Evolutionary conservation across 1,140 invertebrate species (phyloP), one percentile per base, ranked within the genome.

Genomic region (Portunus trituberculatus): DNA sequence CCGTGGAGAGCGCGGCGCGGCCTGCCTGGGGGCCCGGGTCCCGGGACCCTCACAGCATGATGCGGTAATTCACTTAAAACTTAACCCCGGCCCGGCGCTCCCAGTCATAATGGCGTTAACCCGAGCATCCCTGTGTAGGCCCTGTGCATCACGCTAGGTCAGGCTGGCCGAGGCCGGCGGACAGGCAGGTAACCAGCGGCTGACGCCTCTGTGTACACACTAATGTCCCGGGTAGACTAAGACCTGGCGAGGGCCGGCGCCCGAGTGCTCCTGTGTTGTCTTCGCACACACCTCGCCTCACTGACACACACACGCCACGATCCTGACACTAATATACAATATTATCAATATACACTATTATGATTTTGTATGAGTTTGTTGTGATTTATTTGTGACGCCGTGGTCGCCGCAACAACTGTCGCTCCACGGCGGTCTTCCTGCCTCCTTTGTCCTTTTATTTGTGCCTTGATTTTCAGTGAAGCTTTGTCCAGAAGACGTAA

Each of bases 141-240:
- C 67, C 67, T 76, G 67, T 76, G 67, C 67, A 76, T 76, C 67
- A 76, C 67, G 67, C 20, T 76, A 76, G 67, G 67, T 76, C 67
- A 76, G 67, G 67, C 67, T 25, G 67, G 52, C 52, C 67, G 10
- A n/a, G 67, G 67, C 52, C n/a, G 67, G 67, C 67, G 20, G 67
- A 25, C 67, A 76, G 67, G n/a, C n/a, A 76, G 67, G 67, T 39
- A 39, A 2, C 39, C 67, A 76, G 67, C 25, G 67, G 67, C 20
- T n/a, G 12, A 76, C 10, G 67, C 67, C 67, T 25, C 67, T 76
- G 67, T n/a, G 12, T 25, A 76, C 52, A 76, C 67, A n/a, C 16
- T n/a, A n/a, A 76, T n/a, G 16, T 7, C 25, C 20, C 67, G 67
- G 67, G 4, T n/a, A 76, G 67, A 76, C 67, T 59, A 59, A 76